Conservation (phyloP, 1,140 invertebrate genomes). For the Drosophila eugracilis region DNA sequence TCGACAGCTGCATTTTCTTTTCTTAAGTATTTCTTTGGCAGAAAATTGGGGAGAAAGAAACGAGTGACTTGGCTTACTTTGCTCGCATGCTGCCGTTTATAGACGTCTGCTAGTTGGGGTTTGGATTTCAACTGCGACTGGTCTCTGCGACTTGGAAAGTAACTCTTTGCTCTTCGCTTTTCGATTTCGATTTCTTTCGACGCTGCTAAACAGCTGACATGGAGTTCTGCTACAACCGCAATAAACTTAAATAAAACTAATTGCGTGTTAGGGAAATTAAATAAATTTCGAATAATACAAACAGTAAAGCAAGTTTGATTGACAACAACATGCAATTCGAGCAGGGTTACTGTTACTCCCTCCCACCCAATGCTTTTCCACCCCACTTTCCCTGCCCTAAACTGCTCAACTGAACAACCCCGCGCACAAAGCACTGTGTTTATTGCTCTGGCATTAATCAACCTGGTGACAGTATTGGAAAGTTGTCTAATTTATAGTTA, state of each 20-base stretch:
- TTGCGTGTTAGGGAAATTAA: conserved; percentile 82
- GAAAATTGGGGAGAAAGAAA: conserved; percentile 17
- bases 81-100: conserved; percentile 53
- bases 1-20: conserved; percentile 48
- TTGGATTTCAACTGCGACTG: conserved; percentile 41
- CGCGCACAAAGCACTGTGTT: conserved; percentile 57
- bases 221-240: conserved; percentile 67
- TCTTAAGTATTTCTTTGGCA: conserved; percentile 42
- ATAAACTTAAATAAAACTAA: conserved; percentile 84
- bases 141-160: conserved; percentile 42
- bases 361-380: neutral
- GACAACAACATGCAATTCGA: conserved; percentile 77
- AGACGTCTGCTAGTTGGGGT: conserved; percentile 47
- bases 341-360: conserved; percentile 23
- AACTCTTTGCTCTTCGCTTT: conserved; percentile 43
- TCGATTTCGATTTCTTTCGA: conserved; percentile 36
- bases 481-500: neutral
- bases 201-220: conserved; percentile 72
- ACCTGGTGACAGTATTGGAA: conserved; percentile 6
- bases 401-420: conserved; percentile 78
- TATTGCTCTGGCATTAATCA: conserved; percentile 75
- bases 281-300: conserved; percentile 82
- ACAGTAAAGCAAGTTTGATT: conserved; percentile 81
- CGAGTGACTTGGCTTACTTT: conserved; percentile 50
- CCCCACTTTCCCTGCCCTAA: conserved; percentile 24